Percentiles rank a stretch among this genome's conserved stretches.
Conservation (phyloP, 2,888 invertebrate genomes). For the Euproctis similis region DNA sequence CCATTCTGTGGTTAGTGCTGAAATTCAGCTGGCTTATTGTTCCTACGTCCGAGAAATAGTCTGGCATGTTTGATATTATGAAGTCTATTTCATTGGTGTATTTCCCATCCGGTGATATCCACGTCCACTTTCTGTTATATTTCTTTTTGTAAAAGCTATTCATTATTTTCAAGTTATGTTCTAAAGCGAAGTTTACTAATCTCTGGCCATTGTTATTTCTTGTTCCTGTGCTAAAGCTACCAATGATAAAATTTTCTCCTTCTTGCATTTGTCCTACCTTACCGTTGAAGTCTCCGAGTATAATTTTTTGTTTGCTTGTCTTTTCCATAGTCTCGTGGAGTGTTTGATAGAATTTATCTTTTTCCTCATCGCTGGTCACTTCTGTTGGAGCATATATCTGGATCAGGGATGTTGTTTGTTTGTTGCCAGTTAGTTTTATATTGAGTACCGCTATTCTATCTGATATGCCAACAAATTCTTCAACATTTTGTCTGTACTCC, state of each 20-base stretch:
- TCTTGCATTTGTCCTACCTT: background rate
- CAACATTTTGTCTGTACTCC: slow-evolving; percentile 1
- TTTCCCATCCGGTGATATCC: background rate
- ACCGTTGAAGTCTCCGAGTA: background rate
- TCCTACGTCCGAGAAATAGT: background rate
- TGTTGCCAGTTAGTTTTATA: slow-evolving; percentile 3
- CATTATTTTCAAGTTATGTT: slow-evolving; percentile 5
- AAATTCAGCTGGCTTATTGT: background rate
- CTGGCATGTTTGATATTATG: background rate
- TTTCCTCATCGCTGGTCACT: background rate
- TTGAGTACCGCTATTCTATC: too few species aligned
- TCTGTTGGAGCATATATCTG: slow-evolving; percentile 5
- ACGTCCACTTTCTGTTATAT: too few species aligned
- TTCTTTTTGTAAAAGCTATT: background rate
- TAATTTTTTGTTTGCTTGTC: background rate
- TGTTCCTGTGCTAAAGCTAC: slow-evolving; percentile 1
- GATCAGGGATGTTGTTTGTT: slow-evolving; percentile 1
- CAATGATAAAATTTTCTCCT: background rate
- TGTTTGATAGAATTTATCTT: too few species aligned
- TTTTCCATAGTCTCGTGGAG: background rate
- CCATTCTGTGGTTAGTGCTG: background rate
- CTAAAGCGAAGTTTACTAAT: slow-evolving; percentile 5
- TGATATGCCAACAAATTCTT: slow-evolving; percentile 4
- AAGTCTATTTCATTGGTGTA: background rate
- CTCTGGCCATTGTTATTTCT: slow-evolving; percentile 5